A percentile compares a stretch with the other conserved stretches of the same genome.
These are phyloP conservation scores for Euglossa dilemma DNA, from an alignment of 1,140 invertebrate species.

Conservation along the genomic window DNA sequence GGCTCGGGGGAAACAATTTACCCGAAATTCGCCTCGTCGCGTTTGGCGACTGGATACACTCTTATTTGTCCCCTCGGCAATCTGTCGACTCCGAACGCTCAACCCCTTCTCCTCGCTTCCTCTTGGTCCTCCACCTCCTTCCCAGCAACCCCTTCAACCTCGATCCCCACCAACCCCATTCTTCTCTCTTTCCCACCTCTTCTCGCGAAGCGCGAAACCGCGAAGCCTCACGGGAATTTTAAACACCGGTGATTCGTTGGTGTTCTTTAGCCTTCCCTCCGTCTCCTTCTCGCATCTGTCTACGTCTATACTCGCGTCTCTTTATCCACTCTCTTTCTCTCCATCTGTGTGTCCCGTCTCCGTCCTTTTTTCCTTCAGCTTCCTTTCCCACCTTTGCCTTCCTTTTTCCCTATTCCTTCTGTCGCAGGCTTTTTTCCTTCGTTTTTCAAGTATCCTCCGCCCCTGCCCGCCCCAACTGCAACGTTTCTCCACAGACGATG, in stretches of 20 bases:
- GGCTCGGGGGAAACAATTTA: constrained; percentile 77
- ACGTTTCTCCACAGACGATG: not conserved
- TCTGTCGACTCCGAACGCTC: constrained; percentile 76
- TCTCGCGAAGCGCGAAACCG: constrained; percentile 57
- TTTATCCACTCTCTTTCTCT: too few species aligned
- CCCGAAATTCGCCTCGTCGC: constrained; percentile 78
- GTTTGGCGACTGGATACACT: constrained; percentile 77
- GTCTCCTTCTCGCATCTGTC: not conserved
- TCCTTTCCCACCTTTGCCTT: not conserved
- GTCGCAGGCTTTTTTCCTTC: constrained; percentile 4
- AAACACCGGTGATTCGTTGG: constrained; percentile 77
- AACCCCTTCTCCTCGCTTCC: constrained; percentile 61
- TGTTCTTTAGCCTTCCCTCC: constrained; percentile 55
- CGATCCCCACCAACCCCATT: constrained; percentile 59
- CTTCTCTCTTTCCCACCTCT: constrained; percentile 39
- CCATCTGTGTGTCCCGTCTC: not conserved
- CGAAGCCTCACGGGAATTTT: constrained; percentile 78
- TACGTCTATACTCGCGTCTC: too few species aligned
- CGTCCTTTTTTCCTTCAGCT: not conserved
- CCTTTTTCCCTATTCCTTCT: not conserved
- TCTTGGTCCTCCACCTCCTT: constrained; percentile 61
- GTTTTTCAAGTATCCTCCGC: not conserved
- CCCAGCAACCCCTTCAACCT: constrained; percentile 57
- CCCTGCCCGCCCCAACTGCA: not conserved
- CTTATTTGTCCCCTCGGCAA: constrained; percentile 79